Conservation (phyloP, 2,797 vertebrate genomes). For the Sebastes reedi region DNA sequence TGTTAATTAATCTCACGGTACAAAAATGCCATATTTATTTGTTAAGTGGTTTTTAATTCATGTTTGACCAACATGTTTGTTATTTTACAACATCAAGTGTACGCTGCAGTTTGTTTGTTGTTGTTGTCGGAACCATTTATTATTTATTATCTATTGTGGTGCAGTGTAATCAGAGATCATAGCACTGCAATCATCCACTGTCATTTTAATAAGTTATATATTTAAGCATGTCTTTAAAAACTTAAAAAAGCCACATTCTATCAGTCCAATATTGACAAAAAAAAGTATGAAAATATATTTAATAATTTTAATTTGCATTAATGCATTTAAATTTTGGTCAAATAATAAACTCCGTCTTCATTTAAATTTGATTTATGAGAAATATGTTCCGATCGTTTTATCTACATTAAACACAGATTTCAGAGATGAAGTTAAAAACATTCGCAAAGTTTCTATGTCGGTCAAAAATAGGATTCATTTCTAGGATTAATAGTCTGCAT, state of each 20-base stretch:
- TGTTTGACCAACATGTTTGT: conserved; percentile 25
- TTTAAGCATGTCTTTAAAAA: not conserved
- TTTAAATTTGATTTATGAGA: not conserved
- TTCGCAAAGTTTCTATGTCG: not conserved
- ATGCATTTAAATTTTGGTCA: not conserved
- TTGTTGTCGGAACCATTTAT: not conserved
- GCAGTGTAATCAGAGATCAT: not conserved
- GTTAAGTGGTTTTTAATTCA: conserved; percentile 1
- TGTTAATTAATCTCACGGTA: conserved; percentile 24
- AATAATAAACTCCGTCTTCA: not conserved
- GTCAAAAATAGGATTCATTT: not conserved
- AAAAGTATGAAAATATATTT: not conserved
- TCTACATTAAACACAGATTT: not conserved
- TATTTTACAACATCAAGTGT: conserved; percentile 11
- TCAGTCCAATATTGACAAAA: not conserved
- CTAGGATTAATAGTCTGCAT: not conserved
- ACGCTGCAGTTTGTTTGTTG: not conserved
- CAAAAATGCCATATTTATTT: not conserved
- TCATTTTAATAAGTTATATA: not conserved
- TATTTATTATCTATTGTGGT: conserved; percentile 3
- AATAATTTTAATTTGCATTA: not conserved
- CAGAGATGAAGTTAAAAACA: not conserved
- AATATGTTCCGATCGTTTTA: not conserved
- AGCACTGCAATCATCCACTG: not conserved
- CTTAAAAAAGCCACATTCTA: not conserved